These are phyloP conservation scores for Philonicus albiceps DNA, from an alignment of 2,888 invertebrate genomes.

Conservation along the genomic window DNA sequence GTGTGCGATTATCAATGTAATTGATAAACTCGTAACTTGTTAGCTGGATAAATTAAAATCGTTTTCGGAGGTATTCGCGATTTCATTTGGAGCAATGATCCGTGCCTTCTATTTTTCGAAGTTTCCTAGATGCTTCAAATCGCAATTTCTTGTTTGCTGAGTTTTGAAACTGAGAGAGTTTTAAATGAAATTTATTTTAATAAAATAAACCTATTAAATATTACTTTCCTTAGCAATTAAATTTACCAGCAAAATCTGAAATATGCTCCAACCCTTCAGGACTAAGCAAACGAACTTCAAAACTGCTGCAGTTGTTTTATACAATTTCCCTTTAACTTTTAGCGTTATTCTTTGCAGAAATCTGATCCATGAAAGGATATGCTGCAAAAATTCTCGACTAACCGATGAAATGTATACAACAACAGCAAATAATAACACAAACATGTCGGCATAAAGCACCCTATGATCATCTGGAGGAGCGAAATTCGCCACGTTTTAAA, in stretches of 20 bases:
- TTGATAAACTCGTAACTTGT: too few species aligned
- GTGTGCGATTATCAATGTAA: too few species aligned
- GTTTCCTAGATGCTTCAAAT: too few species aligned
- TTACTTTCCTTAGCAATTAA: not conserved
- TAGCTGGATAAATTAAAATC: too few species aligned
- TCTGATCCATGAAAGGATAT: not conserved
- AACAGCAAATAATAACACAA: constrained; percentile 45
- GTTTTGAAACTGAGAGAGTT: not conserved
- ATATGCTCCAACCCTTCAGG: not conserved
- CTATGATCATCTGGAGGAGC: not conserved
- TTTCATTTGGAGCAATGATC: too few species aligned
- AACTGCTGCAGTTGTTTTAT: not conserved
- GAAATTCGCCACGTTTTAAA: not conserved
- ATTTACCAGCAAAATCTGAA: not conserved
- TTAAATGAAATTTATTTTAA: not conserved
- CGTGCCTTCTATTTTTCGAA: too few species aligned
- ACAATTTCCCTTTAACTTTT: not conserved
- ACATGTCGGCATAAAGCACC: constrained; percentile 35
- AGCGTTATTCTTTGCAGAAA: not conserved
- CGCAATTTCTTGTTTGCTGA: too few species aligned
- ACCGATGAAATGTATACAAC: constrained; percentile 39
- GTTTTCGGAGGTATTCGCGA: too few species aligned
- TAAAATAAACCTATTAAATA: not conserved
- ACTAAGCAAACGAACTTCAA: not conserved
- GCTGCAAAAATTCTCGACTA: not conserved